Percentiles rank a stretch among this genome's conserved stretches.
phyloP scores from a whole-genome alignment of 2,113 vertebrate genomes.

The Perca flavescens region DNA sequence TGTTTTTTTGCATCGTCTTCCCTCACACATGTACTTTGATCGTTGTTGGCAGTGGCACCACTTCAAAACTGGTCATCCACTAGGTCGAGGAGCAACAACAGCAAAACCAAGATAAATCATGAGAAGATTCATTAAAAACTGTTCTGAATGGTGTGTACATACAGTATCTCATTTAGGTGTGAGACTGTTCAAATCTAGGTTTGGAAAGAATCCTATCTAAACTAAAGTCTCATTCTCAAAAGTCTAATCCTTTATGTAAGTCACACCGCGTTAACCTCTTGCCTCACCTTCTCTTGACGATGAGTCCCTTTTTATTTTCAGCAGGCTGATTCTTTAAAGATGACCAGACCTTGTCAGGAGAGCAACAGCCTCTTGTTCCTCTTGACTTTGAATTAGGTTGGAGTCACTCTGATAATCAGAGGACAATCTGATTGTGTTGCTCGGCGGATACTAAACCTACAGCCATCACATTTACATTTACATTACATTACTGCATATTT shows the following conservation, averaged over 20 bases:
- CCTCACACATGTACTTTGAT: too few relatives aligned
- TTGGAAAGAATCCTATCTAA: not conserved
- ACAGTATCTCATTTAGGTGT: not conserved
- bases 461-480: constrained; percentile 77
- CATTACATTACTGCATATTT: constrained; percentile 76
- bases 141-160: not conserved
- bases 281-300: constrained; percentile 12
- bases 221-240: not conserved
- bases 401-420: constrained; percentile 60
- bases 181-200: not conserved
- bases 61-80: too few relatives aligned
- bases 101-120: not conserved
- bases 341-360: constrained; percentile 16
- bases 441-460: constrained; percentile 52
- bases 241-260: constrained; percentile 13
- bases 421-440: constrained; percentile 66
- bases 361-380: constrained; percentile 45
- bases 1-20: too few relatives aligned
- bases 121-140: not conserved
- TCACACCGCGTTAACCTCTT: constrained; percentile 12
- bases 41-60: too few relatives aligned
- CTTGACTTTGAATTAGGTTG: constrained; percentile 61
- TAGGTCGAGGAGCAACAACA: not conserved
- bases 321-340: constrained; percentile 1
- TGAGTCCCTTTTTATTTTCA: constrained; percentile 4